Evolutionary conservation across 1,140 invertebrate species (phyloP).

Genomic region (Sarcophaga peregrina): DNA sequence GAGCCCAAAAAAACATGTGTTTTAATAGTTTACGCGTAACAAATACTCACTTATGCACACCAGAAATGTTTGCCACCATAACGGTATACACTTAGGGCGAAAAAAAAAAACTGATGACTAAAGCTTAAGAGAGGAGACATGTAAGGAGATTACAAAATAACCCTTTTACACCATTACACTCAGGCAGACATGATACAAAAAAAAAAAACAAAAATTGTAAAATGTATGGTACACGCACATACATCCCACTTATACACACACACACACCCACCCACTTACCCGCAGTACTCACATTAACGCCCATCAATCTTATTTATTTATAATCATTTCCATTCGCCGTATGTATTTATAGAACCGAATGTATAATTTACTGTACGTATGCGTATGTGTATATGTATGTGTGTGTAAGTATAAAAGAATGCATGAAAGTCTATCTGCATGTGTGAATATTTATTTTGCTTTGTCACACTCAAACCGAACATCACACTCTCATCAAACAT

Average conservation of each 20-base stretch:
- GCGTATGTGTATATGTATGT: not conserved
- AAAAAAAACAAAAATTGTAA: too few relatives aligned
- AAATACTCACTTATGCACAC: not conserved
- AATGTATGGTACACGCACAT: not conserved
- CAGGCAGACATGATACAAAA: too few relatives aligned
- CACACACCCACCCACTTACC: not conserved
- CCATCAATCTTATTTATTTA: constrained; percentile 11
- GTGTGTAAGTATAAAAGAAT: not conserved
- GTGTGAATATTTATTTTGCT: too few relatives aligned
- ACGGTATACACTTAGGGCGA: not conserved
- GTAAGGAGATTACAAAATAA: not conserved
- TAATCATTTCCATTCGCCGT: not conserved
- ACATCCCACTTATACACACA: not conserved
- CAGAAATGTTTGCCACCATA: not conserved
- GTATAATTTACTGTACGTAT: too few relatives aligned
- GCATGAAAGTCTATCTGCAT: too few relatives aligned
- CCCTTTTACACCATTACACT: not conserved
- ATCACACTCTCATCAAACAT: too few relatives aligned
- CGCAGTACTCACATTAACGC: not conserved
- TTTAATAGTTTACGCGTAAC: not conserved
- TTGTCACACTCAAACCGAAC: too few relatives aligned
- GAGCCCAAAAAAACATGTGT: not conserved
- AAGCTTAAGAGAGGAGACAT: too few relatives aligned
- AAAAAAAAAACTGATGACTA: not conserved
- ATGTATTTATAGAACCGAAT: too few relatives aligned